Conservation (phyloP, 2,113 vertebrate species). For the Plectropomus leopardus region DNA sequence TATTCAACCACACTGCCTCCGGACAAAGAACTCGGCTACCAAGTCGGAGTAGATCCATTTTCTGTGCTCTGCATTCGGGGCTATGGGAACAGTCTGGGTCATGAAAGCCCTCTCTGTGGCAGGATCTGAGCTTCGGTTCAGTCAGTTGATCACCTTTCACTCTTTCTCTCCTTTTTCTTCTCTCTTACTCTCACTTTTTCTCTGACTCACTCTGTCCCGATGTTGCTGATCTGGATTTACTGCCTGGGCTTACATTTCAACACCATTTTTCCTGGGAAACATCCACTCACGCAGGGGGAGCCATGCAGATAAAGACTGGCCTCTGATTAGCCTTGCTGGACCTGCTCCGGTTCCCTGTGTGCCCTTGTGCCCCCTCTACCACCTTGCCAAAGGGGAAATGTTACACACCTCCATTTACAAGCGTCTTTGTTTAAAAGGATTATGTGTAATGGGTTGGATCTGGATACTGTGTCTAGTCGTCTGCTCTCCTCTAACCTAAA, state of each 20-base stretch:
- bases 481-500: conserved; percentile 35
- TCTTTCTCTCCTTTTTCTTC: conserved; percentile 35
- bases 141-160: conserved; percentile 73
- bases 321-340: conserved; percentile 45
- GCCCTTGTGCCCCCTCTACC: conserved; percentile 51
- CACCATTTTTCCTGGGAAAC: conserved; percentile 64
- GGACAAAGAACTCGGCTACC: conserved; percentile 54
- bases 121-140: conserved; percentile 64
- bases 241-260: conserved; percentile 75
- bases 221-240: conserved; percentile 57
- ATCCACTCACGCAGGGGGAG: conserved; percentile 51
- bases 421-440: conserved; percentile 61
- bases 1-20: conserved; percentile 17
- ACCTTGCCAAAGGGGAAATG: conserved; percentile 48
- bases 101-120: conserved; percentile 82
- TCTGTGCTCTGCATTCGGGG: conserved; percentile 50
- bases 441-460: conserved; percentile 42
- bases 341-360: conserved; percentile 43
- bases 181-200: conserved; percentile 35
- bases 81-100: conserved; percentile 72
- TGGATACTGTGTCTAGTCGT: conserved; percentile 44
- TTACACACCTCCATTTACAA: conserved; percentile 55
- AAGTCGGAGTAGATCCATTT: conserved; percentile 65
- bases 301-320: conserved; percentile 64
- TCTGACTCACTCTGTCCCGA: conserved; percentile 28